These are phyloP conservation scores for Hippocampus mohnikei DNA, from an alignment of 2,113 vertebrate genomes.

Conservation along the genomic window DNA sequence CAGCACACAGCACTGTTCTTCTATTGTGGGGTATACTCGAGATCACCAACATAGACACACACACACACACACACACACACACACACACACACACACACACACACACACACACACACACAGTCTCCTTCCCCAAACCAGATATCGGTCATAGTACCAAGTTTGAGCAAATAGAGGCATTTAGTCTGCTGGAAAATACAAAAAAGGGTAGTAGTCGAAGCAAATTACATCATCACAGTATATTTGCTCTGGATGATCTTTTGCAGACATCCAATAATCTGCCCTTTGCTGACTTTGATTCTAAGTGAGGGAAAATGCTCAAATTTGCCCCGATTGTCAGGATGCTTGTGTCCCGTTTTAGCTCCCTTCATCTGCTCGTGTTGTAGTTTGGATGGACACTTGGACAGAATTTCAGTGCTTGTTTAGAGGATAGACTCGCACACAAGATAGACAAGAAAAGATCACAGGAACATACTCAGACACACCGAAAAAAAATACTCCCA, in stretches of 20 bases:
- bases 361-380: background rate
- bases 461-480: background rate
- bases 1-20: too few relatives aligned
- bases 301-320: background rate
- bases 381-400: background rate
- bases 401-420: background rate
- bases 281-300: background rate
- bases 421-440: too few relatives aligned
- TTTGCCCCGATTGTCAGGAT: background rate
- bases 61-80: too few relatives aligned
- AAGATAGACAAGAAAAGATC: background rate
- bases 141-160: background rate
- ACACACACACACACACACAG: too few relatives aligned
- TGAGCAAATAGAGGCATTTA: background rate
- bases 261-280: background rate
- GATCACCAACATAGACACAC: too few relatives aligned
- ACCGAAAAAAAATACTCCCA: background rate
- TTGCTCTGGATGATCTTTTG: too few relatives aligned
- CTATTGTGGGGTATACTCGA: too few relatives aligned
- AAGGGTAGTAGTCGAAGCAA: too few relatives aligned
- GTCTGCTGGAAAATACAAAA: background rate
- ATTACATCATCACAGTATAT: too few relatives aligned
- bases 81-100: too few relatives aligned
- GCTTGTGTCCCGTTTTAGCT: background rate
- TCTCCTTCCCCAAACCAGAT: too few relatives aligned